These are phyloP conservation scores for Dicycla oo DNA, from an alignment of 2,888 invertebrate species.

Conservation along the genomic window DNA sequence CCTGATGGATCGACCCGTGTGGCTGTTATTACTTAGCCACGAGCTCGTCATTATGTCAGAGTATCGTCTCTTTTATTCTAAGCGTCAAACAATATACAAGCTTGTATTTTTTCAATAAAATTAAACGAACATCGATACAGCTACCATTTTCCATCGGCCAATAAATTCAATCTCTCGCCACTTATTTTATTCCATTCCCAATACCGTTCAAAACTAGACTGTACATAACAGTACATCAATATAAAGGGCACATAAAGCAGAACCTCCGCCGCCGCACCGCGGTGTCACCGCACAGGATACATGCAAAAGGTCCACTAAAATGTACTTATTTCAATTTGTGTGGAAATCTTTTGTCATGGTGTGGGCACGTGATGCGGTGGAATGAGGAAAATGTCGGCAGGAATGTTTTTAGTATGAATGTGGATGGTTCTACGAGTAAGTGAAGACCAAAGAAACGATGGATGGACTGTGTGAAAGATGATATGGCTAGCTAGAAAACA, in stretches of 20 bases:
- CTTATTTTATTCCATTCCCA: conserved; percentile 48
- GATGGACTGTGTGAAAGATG: not conserved
- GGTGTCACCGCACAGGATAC: not conserved
- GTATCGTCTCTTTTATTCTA: not conserved
- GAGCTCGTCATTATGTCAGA: too few relatives aligned
- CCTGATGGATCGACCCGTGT: too few relatives aligned
- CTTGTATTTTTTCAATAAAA: not conserved
- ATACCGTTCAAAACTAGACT: conserved; percentile 51
- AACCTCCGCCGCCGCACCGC: conserved; percentile 51
- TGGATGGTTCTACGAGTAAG: not conserved
- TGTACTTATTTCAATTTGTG: not conserved
- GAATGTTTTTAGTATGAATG: not conserved
- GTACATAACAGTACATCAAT: conserved; percentile 64
- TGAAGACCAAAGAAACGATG: not conserved
- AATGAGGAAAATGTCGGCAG: not conserved
- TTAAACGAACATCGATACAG: not conserved
- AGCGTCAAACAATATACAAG: not conserved
- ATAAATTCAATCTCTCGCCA: conserved; percentile 55
- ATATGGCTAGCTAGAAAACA: not conserved
- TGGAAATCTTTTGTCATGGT: not conserved
- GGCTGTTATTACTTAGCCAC: too few relatives aligned
- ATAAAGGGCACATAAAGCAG: conserved; percentile 61
- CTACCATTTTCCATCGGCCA: conserved; percentile 17
- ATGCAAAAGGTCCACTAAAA: conserved; percentile 16
- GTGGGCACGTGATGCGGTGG: not conserved